Percentiles rank a stretch among this genome's conserved stretches.
These are phyloP conservation scores for Sicus ferrugineus DNA, from an alignment of 2,888 invertebrate species.

Conservation along the genomic window DNA sequence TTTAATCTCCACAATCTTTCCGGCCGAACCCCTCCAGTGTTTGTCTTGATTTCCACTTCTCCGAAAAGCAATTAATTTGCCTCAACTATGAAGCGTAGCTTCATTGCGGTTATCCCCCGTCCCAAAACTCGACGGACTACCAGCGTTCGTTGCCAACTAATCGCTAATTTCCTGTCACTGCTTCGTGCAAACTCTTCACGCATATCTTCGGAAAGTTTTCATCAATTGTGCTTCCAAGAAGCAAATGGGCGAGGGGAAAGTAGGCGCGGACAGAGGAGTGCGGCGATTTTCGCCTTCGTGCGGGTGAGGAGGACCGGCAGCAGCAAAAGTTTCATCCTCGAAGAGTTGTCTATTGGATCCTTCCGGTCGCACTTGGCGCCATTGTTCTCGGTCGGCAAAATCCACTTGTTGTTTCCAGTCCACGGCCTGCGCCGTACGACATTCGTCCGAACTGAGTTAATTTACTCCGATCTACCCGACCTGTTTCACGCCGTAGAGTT, in stretches of 20 bases:
- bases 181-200: slow-evolving; percentile 36
- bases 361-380: slow-evolving; percentile 39
- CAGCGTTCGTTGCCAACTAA: slow-evolving; percentile 30
- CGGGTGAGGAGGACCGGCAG: not conserved
- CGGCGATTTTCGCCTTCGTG: not conserved
- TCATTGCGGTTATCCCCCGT: not conserved
- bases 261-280: not conserved
- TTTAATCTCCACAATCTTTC: too few species aligned
- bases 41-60: too few species aligned
- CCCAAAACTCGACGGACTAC: not conserved
- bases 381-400: slow-evolving; percentile 17
- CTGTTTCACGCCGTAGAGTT: not conserved
- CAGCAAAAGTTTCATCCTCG: slow-evolving; percentile 24
- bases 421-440: slow-evolving; percentile 1
- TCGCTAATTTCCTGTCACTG: slow-evolving; percentile 40
- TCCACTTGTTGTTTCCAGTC: not conserved
- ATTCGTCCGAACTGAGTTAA: not conserved
- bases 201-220: slow-evolving; percentile 34
- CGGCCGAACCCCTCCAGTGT: too few species aligned
- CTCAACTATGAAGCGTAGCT: slow-evolving; percentile 5
- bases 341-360: slow-evolving; percentile 36
- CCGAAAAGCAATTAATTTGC: slow-evolving; percentile 39
- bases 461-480: slow-evolving; percentile 1
- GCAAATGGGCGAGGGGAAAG: not conserved
- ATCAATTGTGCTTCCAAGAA: slow-evolving; percentile 5